Base-by-base conservation (phyloP, 2,888 invertebrate genomes). In the Drosophila melanosoma region DNA sequence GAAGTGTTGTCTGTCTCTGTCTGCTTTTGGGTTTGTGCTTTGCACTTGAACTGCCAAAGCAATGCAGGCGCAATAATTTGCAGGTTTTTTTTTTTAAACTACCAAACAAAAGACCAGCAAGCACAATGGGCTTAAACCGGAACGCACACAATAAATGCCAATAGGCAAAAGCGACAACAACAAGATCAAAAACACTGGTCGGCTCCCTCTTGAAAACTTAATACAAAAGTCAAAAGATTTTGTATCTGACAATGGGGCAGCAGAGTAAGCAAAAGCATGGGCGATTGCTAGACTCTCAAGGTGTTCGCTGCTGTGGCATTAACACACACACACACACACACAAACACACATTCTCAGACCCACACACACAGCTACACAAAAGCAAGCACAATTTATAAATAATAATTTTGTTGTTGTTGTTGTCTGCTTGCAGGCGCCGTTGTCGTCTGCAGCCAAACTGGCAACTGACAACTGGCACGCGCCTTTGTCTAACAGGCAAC, bases 391-490 rank as follows among this genome's bases (percentile, higher is more conserved):
- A 87, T 84, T 89, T 84, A 84, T 84, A 87, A 87, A 89, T 84
- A 84, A 89, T 84, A 87, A 84, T 84, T 89, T 83, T 70, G 49
- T 84, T 79, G 81, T 73, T 77, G 81, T 53, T 82, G 81, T 73
- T 77, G 81, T 53, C 87, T 83, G 56, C 72, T 77, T 74, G 45
- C 69, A 61, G 74, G 66, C 69, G 61, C 70, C 76, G 69, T 59
- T 88, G 82, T 80, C 81, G 74, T 80, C 87, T 71, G 52, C 81
- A 80, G 81, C 56, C 74, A 65, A 77, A 77, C 74, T 68, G 64
- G 67, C 59, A 81, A 75, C 74, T 68, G 64, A 65, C 59, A 81
- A 75, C 73, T 68, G 79, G 60, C 74, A 79, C 83, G 75, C 79
- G 79, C 79, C 75, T 67, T 79, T 79, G 79, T 79, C 79, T 79